phyloP scores from a whole-genome alignment of 2,888 invertebrate species.

The Antheraea yamamai region DNA sequence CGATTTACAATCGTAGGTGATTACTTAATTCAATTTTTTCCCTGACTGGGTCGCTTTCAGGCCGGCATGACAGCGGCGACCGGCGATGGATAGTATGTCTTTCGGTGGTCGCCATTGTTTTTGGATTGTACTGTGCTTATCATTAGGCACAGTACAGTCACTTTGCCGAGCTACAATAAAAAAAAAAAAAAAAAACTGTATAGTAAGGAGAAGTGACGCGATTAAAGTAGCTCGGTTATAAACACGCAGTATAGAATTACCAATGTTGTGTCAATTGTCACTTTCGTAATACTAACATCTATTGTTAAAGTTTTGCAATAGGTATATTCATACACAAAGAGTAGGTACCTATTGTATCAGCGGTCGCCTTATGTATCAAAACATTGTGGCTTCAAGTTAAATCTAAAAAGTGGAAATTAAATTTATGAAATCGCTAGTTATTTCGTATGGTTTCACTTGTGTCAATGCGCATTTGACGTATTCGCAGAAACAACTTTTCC shows the following conservation, averaged over 20 bases:
- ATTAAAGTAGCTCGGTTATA: slow-evolving; percentile 27
- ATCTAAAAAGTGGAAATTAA: background rate
- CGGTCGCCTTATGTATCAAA: background rate
- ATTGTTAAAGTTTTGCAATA: slow-evolving; percentile 34
- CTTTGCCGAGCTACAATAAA: too few species aligned
- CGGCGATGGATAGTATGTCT: too few species aligned
- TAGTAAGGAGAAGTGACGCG: slow-evolving; percentile 3
- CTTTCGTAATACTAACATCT: slow-evolving; percentile 38
- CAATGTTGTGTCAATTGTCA: slow-evolving; percentile 46
- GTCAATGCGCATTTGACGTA: too few species aligned
- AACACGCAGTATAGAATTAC: slow-evolving; percentile 31
- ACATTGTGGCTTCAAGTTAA: background rate
- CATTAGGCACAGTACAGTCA: too few species aligned
- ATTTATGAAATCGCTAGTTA: background rate
- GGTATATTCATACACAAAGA: slow-evolving; percentile 16
- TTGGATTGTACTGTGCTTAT: too few species aligned
- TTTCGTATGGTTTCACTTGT: too few species aligned
- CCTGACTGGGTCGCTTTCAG: too few species aligned
- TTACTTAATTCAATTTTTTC: too few species aligned
- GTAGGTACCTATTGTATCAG: slow-evolving; percentile 15
- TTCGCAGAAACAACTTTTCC: too few species aligned
- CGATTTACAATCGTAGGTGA: background rate
- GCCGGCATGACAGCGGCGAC: too few species aligned
- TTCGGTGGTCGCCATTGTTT: too few species aligned
- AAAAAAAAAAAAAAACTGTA: too few species aligned